These are phyloP conservation scores for Todus mexicanus DNA, from an alignment of 2,797 vertebrate genomes.

Conservation along the genomic window DNA sequence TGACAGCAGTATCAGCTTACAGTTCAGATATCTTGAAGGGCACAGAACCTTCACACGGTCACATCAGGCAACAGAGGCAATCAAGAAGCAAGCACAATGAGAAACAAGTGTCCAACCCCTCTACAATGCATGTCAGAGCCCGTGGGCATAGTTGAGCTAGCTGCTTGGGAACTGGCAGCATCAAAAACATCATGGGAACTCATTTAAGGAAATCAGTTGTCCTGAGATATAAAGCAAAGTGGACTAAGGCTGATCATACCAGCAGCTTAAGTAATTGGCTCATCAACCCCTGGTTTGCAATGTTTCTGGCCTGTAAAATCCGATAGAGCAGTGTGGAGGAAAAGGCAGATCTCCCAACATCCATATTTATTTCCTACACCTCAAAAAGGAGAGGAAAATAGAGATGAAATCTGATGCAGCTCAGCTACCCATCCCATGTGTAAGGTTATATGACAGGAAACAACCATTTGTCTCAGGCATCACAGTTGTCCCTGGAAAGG, in stretches of 20 bases:
- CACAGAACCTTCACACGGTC: not conserved
- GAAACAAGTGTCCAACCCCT: not conserved
- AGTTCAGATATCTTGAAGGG: not conserved
- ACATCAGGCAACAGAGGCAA: not conserved
- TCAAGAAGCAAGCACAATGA: not conserved
- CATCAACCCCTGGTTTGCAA: not conserved
- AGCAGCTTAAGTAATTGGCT: not conserved
- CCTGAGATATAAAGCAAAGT: not conserved
- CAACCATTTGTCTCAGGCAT: not conserved
- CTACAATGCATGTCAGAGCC: not conserved
- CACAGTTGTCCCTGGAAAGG: not conserved
- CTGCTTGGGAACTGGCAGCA: not conserved
- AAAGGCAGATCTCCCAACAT: not conserved
- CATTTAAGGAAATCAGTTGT: not conserved
- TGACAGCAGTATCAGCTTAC: not conserved
- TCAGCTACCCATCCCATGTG: not conserved
- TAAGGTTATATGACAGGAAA: not conserved
- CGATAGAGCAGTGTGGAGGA: not conserved
- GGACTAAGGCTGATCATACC: not conserved
- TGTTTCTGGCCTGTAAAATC: not conserved
- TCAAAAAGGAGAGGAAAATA: not conserved
- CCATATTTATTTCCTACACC: not conserved
- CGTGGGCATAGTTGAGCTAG: rapidly evolving
- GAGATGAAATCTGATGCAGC: not conserved
- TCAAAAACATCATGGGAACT: not conserved